Evolutionary conservation across 2,113 vertebrate genomes (phyloP).

Genomic region (Cardinalis cardinalis): DNA sequence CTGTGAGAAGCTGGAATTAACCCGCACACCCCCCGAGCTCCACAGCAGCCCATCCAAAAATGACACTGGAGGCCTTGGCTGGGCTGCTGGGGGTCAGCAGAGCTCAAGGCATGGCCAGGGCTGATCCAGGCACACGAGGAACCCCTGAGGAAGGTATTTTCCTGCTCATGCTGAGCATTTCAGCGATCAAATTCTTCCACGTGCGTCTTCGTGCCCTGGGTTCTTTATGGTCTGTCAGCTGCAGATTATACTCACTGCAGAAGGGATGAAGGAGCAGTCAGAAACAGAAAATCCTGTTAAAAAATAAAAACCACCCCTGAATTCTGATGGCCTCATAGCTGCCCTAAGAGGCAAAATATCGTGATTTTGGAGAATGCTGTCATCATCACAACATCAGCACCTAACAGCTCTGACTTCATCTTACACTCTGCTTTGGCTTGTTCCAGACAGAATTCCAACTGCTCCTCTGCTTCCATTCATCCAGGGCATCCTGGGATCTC

Average conservation of each 20-base stretch:
- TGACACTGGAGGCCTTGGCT: not conserved
- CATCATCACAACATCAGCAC: not conserved
- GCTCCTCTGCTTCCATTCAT: not conserved
- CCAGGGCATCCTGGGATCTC: not conserved
- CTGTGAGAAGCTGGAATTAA: not conserved
- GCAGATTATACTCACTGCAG: not conserved
- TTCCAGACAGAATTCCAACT: not conserved
- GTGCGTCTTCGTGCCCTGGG: rapidly evolving
- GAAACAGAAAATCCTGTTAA: not conserved
- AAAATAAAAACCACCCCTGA: not conserved
- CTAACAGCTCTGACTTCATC: not conserved
- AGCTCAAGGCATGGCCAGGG: not conserved
- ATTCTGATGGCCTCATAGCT: not conserved
- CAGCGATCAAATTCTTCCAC: not conserved
- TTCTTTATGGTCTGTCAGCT: not conserved
- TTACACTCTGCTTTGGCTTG: not conserved
- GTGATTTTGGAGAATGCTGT: not conserved
- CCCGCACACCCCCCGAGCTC: not conserved
- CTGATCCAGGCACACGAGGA: not conserved
- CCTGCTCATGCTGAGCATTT: not conserved
- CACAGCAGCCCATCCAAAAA: not conserved
- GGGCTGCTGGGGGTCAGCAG: not conserved
- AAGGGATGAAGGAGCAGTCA: not conserved
- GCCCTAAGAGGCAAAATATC: not conserved
- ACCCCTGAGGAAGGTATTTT: not conserved